Evolutionary conservation across 2,797 vertebrate species (phyloP).

Genomic region (Rhynchotus rufescens): DNA sequence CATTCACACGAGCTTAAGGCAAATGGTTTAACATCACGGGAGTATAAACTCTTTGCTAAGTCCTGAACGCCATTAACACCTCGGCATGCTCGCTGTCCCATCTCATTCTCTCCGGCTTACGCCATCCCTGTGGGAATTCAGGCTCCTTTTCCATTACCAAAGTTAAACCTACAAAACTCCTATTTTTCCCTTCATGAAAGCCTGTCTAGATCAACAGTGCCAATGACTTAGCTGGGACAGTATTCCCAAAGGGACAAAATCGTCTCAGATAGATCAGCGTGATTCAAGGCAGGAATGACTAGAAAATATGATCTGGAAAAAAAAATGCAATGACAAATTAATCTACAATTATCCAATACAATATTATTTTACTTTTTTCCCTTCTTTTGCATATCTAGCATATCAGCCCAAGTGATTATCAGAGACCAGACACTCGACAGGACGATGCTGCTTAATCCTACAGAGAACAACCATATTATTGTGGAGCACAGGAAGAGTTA

Average conservation of each 20-base stretch:
- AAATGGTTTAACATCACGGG: background rate
- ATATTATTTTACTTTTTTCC: background rate
- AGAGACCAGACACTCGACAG: background rate
- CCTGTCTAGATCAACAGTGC: background rate
- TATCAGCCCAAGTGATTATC: background rate
- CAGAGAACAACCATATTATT: background rate
- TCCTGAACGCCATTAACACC: background rate
- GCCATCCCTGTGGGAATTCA: background rate
- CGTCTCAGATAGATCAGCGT: background rate
- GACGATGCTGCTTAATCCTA: background rate
- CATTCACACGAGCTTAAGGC: background rate
- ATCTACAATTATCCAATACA: background rate
- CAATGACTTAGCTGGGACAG: background rate
- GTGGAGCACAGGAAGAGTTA: background rate
- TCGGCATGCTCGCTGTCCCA: background rate
- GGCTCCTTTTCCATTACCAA: background rate
- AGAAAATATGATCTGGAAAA: background rate
- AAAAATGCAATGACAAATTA: conserved; percentile 6
- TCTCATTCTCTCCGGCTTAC: background rate
- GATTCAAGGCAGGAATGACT: background rate
- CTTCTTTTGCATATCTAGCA: background rate
- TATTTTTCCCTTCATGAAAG: background rate
- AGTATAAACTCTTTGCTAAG: background rate
- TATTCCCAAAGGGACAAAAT: conserved; percentile 2
- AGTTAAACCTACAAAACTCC: background rate